Conservation (phyloP, 2,888 invertebrate species). For the Drosophila paramelanica region DNA sequence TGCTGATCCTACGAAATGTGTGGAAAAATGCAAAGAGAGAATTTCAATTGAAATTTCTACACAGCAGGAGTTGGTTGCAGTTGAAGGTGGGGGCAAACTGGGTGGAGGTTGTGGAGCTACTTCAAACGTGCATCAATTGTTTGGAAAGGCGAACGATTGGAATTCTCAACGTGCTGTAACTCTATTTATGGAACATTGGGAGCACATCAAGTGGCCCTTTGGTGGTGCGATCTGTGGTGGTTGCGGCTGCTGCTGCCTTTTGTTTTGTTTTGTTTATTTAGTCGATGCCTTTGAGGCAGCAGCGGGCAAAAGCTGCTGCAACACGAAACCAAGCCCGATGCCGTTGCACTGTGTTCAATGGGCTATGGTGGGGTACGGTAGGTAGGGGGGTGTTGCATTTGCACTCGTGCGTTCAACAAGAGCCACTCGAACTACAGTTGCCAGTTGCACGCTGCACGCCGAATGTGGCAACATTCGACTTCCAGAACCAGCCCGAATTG, state of each 20-base stretch:
- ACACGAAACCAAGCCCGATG: constrained; percentile 49
- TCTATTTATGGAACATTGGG: constrained; percentile 74
- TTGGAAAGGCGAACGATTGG: constrained; percentile 57
- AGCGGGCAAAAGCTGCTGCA: constrained; percentile 33
- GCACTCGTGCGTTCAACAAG: constrained; percentile 59
- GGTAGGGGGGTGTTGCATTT: constrained; percentile 26
- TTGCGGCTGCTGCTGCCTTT: constrained; percentile 16
- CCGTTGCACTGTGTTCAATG: constrained; percentile 62
- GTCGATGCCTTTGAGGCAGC: constrained; percentile 32
- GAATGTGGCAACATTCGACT: constrained; percentile 11
- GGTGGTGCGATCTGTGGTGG: constrained; percentile 47
- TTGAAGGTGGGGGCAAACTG: not conserved
- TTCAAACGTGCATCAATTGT: constrained; percentile 78
- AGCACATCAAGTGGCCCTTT: constrained; percentile 54
- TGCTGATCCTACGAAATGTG: constrained; percentile 30
- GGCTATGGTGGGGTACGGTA: constrained; percentile 1
- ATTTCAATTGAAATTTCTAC: constrained; percentile 39
- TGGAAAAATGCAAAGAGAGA: constrained; percentile 26
- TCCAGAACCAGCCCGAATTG: constrained; percentile 70
- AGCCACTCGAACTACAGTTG: constrained; percentile 44
- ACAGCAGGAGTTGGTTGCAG: constrained; percentile 14
- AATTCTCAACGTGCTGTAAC: constrained; percentile 61
- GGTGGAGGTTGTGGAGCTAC: constrained; percentile 38
- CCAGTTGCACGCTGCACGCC: constrained; percentile 26
- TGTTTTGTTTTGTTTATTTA: constrained; percentile 64